Base-by-base conservation (phyloP, 2,113 vertebrate genomes). In the Cyphomyrus plagiostoma region DNA sequence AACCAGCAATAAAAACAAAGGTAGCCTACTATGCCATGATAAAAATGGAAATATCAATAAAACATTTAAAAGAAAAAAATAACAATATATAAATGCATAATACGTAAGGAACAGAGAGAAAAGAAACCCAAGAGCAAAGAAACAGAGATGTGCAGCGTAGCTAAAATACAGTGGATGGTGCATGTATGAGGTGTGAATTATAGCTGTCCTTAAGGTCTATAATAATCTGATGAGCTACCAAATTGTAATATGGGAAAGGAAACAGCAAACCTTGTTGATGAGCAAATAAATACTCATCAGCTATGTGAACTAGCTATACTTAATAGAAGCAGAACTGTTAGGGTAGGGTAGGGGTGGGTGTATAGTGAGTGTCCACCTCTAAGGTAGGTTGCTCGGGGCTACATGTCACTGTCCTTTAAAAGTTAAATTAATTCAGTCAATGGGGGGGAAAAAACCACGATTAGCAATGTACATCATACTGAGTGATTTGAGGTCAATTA, bases 391-490 rank as follows among this genome's bases (percentile, higher is more conserved):
- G 30, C 26, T 74, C 42, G 9, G 17, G 77, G 19, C 48, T 42
- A 23, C 82, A 84, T 48, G 74, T 80, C 35, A 77, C 74, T 42
- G 74, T 42, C 82, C 45, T 84, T 84, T 84, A 84, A 84, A n/a
- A 84, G 21, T 48, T 84, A 3, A 46, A n/a, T 46, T 45, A 70
- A 66, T 66, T 70, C 11, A 30, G 23, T 19, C 23, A 70, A 88
- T 46, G 35, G 56, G 23, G 39, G 39, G 23, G 9, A 42, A 21
- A 45, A 53, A 53, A 23, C 0, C 30, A 46, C 15, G 2, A 15
- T 5, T 70, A 42, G 19, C 82, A 84, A 48, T 84, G 21, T 46
- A 48, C 45, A 50, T 88, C n/a, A 49, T 49, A 77, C 13, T 42
- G 50, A 30, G 45, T 35, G 23, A 49, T 74, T 10, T 50, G 58